These are phyloP conservation scores for Phoeniculus purpureus DNA, from an alignment of 2,797 vertebrate species.

Conservation along the genomic window DNA sequence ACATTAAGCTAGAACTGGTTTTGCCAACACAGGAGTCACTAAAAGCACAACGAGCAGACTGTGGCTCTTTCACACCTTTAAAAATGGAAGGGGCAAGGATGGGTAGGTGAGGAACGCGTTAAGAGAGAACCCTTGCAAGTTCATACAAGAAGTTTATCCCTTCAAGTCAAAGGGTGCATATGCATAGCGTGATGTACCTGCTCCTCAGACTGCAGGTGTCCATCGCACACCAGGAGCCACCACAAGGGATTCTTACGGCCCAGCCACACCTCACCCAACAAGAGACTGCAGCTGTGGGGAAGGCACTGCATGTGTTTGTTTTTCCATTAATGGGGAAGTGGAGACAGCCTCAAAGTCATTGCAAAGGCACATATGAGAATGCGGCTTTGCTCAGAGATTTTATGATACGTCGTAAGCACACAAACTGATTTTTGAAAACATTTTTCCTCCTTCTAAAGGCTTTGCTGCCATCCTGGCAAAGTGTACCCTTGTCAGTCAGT, in stretches of 20 bases:
- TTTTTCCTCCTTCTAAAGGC: conserved; percentile 47
- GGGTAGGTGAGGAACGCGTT: neutral
- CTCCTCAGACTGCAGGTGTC: neutral
- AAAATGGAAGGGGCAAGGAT: neutral
- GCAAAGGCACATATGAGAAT: conserved; percentile 33
- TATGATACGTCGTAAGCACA: neutral
- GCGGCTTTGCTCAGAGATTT: neutral
- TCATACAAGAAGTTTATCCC: neutral
- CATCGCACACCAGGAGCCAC: neutral
- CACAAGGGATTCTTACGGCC: fast-evolving
- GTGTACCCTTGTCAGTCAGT: conserved; percentile 71
- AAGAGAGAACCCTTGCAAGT: neutral
- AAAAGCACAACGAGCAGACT: neutral
- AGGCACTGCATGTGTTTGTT: neutral
- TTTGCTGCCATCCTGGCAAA: conserved; percentile 47
- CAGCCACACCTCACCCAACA: fast-evolving
- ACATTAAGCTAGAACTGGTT: neutral
- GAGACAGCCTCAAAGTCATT: conserved; percentile 44
- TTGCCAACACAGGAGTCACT: neutral
- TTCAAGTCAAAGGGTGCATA: neutral
- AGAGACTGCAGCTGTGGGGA: neutral
- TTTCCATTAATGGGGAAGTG: neutral
- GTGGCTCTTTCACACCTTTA: neutral
- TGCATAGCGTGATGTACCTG: fast-evolving
- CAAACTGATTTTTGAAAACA: neutral